Evolutionary conservation across 2,113 vertebrate genomes (phyloP).

Genomic region (Triplophysa rosa): DNA sequence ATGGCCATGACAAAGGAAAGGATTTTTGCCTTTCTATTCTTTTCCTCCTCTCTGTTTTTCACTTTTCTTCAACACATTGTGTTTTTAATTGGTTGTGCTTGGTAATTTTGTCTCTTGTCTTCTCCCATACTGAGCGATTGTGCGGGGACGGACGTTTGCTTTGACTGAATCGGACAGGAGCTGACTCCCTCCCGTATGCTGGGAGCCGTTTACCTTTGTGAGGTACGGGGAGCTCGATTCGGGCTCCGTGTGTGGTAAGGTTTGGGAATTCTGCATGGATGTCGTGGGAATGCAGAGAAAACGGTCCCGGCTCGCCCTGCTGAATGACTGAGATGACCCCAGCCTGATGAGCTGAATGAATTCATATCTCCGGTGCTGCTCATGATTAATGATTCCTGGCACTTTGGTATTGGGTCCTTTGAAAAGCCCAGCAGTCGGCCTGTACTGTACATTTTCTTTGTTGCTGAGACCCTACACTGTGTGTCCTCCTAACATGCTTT

Average conservation of each 20-base stretch:
- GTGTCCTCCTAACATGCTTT: slow-evolving; percentile 45
- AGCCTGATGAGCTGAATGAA: slow-evolving; percentile 17
- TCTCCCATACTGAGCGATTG: slow-evolving; percentile 35
- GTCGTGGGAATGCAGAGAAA: slow-evolving; percentile 43
- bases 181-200: slow-evolving; percentile 22
- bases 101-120: slow-evolving; percentile 33
- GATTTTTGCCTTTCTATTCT: slow-evolving; percentile 25
- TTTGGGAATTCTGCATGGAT: slow-evolving; percentile 29
- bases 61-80: slow-evolving; percentile 42
- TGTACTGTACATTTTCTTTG: slow-evolving; percentile 38
- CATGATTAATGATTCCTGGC: slow-evolving; percentile 38
- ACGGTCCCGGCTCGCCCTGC: slow-evolving; percentile 2
- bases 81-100: slow-evolving; percentile 42
- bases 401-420: slow-evolving; percentile 37
- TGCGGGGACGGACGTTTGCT: slow-evolving; percentile 32
- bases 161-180: slow-evolving; percentile 34
- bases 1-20: slow-evolving; percentile 34
- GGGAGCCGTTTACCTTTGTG: slow-evolving; percentile 34
- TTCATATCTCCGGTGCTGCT: slow-evolving; percentile 34
- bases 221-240: slow-evolving; percentile 30
- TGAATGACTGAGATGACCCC: slow-evolving; percentile 42
- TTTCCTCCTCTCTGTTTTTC: slow-evolving; percentile 39
- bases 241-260: slow-evolving; percentile 37
- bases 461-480: background rate
- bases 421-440: slow-evolving; percentile 34